These are phyloP conservation scores for Choristoneura fumiferana DNA, from an alignment of 1,140 invertebrate species.

Conservation along the genomic window DNA sequence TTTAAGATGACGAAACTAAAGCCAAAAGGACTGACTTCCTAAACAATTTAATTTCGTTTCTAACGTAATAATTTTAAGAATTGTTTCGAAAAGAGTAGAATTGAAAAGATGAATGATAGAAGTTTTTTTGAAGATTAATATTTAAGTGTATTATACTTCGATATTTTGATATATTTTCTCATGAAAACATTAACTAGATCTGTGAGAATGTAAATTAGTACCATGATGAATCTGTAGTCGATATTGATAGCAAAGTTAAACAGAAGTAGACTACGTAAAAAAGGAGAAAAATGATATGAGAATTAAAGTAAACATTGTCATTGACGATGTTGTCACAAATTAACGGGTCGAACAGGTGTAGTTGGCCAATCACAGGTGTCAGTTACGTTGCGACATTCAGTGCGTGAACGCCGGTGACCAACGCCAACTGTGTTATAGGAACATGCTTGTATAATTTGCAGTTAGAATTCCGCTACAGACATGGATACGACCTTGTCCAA, in stretches of 20 bases:
- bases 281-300: neutral
- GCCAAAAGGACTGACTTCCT: slow-evolving; percentile 6
- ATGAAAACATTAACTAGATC: too few relatives aligned
- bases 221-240: too few relatives aligned
- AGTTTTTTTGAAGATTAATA: too few relatives aligned
- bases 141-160: too few relatives aligned
- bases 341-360: slow-evolving; percentile 33
- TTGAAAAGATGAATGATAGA: too few relatives aligned
- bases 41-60: neutral
- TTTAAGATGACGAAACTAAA: slow-evolving; percentile 17
- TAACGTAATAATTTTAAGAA: neutral
- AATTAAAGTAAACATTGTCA: slow-evolving; percentile 6
- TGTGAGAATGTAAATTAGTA: too few relatives aligned
- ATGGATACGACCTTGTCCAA: too few relatives aligned
- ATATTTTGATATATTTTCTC: too few relatives aligned
- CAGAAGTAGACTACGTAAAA: too few relatives aligned
- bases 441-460: slow-evolving; percentile 49
- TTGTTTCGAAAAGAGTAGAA: neutral
- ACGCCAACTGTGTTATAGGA: slow-evolving; percentile 42
- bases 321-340: slow-evolving; percentile 23
- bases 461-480: too few relatives aligned
- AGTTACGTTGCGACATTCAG: slow-evolving; percentile 41
- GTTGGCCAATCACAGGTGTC: slow-evolving; percentile 33
- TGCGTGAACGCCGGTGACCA: slow-evolving; percentile 32
- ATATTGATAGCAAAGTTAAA: too few relatives aligned